A percentile compares a stretch with the other conserved stretches of the same genome.
These are phyloP conservation scores for Dendroctonus valens DNA, from an alignment of 1,140 invertebrate species.

Conservation along the genomic window DNA sequence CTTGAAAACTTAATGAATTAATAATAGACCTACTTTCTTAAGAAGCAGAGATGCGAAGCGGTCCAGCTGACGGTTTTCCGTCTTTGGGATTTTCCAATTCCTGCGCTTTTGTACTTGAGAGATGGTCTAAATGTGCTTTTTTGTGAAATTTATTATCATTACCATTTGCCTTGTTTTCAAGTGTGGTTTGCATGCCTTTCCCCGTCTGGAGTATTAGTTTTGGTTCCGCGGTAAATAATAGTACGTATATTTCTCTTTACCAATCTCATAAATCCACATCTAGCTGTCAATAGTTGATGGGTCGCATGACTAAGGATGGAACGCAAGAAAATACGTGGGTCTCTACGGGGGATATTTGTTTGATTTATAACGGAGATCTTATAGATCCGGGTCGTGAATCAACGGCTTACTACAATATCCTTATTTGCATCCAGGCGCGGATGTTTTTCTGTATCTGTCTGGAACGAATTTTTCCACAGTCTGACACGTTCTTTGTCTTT, in stretches of 20 bases:
- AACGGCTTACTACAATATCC: constrained; percentile 27
- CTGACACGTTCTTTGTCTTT: too few relatives aligned
- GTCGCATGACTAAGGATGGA: constrained; percentile 32
- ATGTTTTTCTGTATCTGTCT: constrained; percentile 13
- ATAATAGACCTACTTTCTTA: constrained; percentile 34
- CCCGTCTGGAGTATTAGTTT: too few relatives aligned
- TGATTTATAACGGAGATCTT: constrained; percentile 31
- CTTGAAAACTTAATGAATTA: constrained; percentile 35
- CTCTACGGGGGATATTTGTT: constrained; percentile 32
- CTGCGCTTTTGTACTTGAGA: background rate
- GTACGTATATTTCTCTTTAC: constrained; percentile 28
- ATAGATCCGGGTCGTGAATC: constrained; percentile 30
- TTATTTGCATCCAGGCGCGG: constrained; percentile 26
- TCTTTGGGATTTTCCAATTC: constrained; percentile 9
- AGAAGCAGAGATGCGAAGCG: constrained; percentile 22
- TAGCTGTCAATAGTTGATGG: constrained; percentile 36
- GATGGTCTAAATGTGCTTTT: too few relatives aligned
- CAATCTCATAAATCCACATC: constrained; percentile 33
- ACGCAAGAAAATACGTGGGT: constrained; percentile 29
- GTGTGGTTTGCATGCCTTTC: too few relatives aligned
- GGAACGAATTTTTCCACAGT: too few relatives aligned
- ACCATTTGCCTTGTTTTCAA: too few relatives aligned
- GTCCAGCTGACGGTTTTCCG: constrained; percentile 23
- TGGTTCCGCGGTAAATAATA: constrained; percentile 31
- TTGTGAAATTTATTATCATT: too few relatives aligned